These are phyloP conservation scores for Carposina sasakii DNA, from an alignment of 1,140 invertebrate genomes.

Conservation along the genomic window DNA sequence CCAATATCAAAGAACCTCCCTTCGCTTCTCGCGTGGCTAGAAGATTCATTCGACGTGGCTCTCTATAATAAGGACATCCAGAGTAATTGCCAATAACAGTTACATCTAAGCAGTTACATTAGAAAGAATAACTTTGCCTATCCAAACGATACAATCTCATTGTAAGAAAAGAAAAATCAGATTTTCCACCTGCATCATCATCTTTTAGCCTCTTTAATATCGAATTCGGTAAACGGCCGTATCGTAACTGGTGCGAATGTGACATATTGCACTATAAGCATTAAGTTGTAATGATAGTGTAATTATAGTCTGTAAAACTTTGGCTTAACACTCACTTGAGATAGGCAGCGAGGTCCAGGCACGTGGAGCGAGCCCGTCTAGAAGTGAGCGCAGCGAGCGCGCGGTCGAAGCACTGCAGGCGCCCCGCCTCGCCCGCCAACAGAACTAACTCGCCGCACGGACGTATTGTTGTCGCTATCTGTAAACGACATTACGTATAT, in stretches of 20 bases:
- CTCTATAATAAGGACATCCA: constrained; percentile 30
- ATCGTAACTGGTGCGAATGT: too few relatives aligned
- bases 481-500: too few relatives aligned
- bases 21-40: constrained; percentile 27
- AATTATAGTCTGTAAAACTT: too few relatives aligned
- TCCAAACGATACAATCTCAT: too few relatives aligned
- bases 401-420: constrained; percentile 56
- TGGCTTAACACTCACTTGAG: constrained; percentile 28
- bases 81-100: neutral
- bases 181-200: too few relatives aligned
- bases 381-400: constrained; percentile 45
- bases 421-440: constrained; percentile 44
- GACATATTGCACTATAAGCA: too few relatives aligned
- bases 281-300: too few relatives aligned
- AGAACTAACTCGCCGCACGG: constrained; percentile 50
- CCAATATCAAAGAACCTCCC: constrained; percentile 38
- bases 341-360: constrained; percentile 45
- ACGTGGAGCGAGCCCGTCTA: constrained; percentile 56
- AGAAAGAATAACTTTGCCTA: too few relatives aligned
- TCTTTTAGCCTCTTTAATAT: too few relatives aligned
- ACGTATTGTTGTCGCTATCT: constrained; percentile 56
- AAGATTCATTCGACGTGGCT: constrained; percentile 41
- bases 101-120: too few relatives aligned
- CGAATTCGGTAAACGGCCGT: too few relatives aligned
- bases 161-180: too few relatives aligned